Base-by-base conservation (phyloP, 1,140 invertebrate genomes). In the Drosophila funebris region DNA sequence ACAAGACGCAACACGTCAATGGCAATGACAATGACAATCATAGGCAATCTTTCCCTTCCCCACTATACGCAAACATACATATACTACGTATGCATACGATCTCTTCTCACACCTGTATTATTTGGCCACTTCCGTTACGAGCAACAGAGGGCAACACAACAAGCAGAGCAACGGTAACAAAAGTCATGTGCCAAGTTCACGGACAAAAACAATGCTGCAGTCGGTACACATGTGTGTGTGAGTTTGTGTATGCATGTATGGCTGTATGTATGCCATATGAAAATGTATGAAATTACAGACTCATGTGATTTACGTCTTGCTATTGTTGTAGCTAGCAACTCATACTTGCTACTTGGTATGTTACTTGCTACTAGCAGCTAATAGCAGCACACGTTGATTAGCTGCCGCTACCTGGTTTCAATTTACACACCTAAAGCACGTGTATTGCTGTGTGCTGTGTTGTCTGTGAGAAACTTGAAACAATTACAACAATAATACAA, bases 261-360 rank as follows among this genome's bases (percentile, higher is more conserved):
- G 43, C 31, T 57, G 50, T 81, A 33, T 63, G 61, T 61, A 63
- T 27, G 31, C 62, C 73, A 62, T 70, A 76, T 53, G 56, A 41
- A 60, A 46, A 85, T 46, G 68, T 69, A 87, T 87, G 83, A 74
- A 87, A 87, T 87, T 82, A 87, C 78, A 82, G 81, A 69, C 69
- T 46, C 54, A 66, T 71, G 81, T 70, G 81, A 85, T 82, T 87
- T 87, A 75, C 82, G 80, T 78, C 31, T 78, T 60, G 41, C 66
- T 56, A 87, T 87, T 87, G 82, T 85, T 74, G 29, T 62, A 61
- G 39, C 20, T n/a, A 24, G 48, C 44, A 56, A 54, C 39, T 54
- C 22, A 41, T 29, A 43, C 46, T 57, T 68, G 54, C 52, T 6
- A 39, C 63, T 43, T 60, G 37, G 43, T 18, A 58, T 39, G 37